These are phyloP conservation scores for Rattus rattus DNA, from an alignment of 2,113 vertebrate genomes.

Conservation along the genomic window DNA sequence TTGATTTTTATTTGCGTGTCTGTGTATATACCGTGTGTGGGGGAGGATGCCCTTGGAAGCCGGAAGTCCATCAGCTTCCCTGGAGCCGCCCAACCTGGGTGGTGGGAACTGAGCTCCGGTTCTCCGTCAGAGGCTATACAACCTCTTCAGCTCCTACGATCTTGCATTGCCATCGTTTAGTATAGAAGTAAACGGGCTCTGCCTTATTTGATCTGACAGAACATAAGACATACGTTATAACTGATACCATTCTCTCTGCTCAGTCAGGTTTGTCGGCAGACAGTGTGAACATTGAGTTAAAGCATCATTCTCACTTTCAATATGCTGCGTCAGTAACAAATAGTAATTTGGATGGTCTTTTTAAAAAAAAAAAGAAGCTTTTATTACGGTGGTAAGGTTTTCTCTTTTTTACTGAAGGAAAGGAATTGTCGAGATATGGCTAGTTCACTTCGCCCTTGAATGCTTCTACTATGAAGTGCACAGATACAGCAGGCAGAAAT, in stretches of 20 bases:
- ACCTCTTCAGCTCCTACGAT: background rate
- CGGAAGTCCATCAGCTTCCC: background rate
- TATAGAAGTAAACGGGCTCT: background rate
- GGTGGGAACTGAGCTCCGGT: background rate
- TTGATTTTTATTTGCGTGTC: background rate
- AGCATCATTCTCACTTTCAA: background rate
- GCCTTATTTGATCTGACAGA: conserved; percentile 14
- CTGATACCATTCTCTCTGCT: conserved; percentile 16
- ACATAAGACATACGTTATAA: background rate
- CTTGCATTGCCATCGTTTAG: background rate
- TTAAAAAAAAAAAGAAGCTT: background rate
- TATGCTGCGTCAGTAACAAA: background rate
- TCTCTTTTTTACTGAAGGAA: background rate
- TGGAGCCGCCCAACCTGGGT: background rate
- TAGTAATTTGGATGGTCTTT: background rate
- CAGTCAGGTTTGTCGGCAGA: background rate
- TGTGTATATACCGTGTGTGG: background rate
- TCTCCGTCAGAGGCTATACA: background rate
- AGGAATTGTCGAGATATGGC: conserved; percentile 26
- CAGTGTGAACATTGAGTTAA: background rate
- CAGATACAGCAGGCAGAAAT: background rate
- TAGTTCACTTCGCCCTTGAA: conserved; percentile 47
- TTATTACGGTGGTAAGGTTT: background rate
- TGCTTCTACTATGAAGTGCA: background rate
- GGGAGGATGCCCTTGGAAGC: background rate